Conservation (phyloP, 2,888 invertebrate genomes). For the Drosophila conformis region DNA sequence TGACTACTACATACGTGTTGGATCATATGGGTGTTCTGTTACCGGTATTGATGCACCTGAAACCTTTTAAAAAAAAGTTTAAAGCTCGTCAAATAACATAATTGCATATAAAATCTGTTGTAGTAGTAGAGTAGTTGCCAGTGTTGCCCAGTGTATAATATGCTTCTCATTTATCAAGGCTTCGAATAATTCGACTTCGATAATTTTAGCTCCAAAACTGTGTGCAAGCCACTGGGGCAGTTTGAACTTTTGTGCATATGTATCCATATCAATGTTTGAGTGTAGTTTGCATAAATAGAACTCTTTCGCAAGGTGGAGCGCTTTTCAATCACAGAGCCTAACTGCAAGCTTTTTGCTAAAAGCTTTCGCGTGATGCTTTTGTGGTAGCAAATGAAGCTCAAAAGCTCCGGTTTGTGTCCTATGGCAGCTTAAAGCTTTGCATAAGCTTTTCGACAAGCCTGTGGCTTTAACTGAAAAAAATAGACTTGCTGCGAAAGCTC, state of each 20-base stretch:
- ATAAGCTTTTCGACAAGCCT: not conserved
- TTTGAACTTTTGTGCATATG: not conserved
- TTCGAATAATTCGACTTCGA: not conserved
- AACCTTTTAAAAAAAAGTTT: not conserved
- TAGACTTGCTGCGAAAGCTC: slow-evolving; percentile 13
- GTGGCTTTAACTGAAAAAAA: slow-evolving; percentile 1
- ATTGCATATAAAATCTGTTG: not conserved
- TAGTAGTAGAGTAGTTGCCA: not conserved
- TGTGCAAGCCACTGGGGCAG: not conserved
- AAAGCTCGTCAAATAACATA: not conserved
- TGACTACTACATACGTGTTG: not conserved
- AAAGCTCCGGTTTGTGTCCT: slow-evolving; percentile 25
- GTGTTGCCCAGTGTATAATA: not conserved
- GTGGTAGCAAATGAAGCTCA: not conserved
- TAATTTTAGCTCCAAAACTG: not conserved
- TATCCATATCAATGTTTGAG: not conserved
- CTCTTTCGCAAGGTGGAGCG: not conserved
- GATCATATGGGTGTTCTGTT: not conserved
- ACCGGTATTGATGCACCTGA: not conserved
- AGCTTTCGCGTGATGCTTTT: not conserved
- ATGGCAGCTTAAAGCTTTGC: slow-evolving; percentile 15
- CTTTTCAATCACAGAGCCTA: not conserved
- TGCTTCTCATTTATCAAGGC: not conserved
- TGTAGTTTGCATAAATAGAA: not conserved
- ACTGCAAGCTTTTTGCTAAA: not conserved